Evolutionary conservation across 2,888 invertebrate species (phyloP).

Genomic region (Andrena fulva): DNA sequence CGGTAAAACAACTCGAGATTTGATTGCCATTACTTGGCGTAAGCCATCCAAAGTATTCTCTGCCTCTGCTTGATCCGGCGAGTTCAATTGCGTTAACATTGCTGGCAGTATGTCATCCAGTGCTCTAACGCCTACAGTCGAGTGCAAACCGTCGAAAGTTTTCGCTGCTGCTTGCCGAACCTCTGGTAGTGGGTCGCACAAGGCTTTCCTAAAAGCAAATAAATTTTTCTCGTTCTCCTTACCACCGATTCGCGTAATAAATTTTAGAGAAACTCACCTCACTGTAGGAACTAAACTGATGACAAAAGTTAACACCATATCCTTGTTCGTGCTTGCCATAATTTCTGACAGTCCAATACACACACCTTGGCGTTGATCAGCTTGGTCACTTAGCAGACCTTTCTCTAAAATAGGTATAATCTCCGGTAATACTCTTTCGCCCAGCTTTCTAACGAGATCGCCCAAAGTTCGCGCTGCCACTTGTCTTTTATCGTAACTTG

Average conservation of each 20-base stretch:
- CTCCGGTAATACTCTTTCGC: slow-evolving; percentile 98
- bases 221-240: neutral
- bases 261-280: slow-evolving; percentile 81
- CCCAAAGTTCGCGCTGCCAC: slow-evolving; percentile 98
- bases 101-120: slow-evolving; percentile 98
- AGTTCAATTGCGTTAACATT: slow-evolving; percentile 93
- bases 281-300: slow-evolving; percentile 97
- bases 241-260: neutral
- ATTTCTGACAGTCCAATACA: slow-evolving; percentile 99
- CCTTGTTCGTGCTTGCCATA: slow-evolving; percentile 97
- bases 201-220: slow-evolving; percentile 88
- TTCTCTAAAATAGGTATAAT: slow-evolving; percentile 98
- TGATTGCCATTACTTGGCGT: slow-evolving; percentile 98
- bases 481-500: slow-evolving; percentile 98
- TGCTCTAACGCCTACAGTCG: slow-evolving; percentile 96
- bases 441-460: slow-evolving; percentile 98
- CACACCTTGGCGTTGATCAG: slow-evolving; percentile 99
- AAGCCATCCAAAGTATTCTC: slow-evolving; percentile 98
- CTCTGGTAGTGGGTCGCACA: slow-evolving; percentile 97
- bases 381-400: slow-evolving; percentile 95
- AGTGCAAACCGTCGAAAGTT: slow-evolving; percentile 98
- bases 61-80: slow-evolving; percentile 91
- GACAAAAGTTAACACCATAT: slow-evolving; percentile 96
- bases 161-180: slow-evolving; percentile 97
- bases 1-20: slow-evolving; percentile 97